phyloP scores from a whole-genome alignment of 2,113 vertebrate species.

The Amia ocellicauda region DNA sequence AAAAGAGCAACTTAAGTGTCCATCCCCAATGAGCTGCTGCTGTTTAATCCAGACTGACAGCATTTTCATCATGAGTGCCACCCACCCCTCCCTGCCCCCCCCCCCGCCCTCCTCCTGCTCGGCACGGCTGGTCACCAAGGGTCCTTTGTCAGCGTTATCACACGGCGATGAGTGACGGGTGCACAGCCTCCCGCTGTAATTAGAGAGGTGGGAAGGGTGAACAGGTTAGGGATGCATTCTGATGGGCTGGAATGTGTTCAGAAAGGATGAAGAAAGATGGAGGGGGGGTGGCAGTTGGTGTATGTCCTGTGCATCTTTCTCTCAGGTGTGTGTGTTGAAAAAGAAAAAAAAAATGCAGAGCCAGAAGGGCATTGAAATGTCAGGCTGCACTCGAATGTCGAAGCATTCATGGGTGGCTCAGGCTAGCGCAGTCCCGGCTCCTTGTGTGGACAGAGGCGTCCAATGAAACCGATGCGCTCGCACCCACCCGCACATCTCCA shows the following conservation, averaged over 20 bases:
- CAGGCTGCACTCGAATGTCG: too few species aligned
- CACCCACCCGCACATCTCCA: too few species aligned
- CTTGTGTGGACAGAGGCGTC: too few species aligned
- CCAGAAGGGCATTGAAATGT: too few species aligned
- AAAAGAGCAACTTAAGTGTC: constrained; percentile 44
- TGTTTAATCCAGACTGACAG: constrained; percentile 64
- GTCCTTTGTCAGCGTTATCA: constrained; percentile 65
- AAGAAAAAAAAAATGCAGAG: too few species aligned
- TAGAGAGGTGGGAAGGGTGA: constrained; percentile 33
- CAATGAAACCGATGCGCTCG: too few species aligned
- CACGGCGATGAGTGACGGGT: constrained; percentile 59
- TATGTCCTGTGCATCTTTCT: constrained; percentile 31
- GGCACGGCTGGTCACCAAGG: constrained; percentile 52
- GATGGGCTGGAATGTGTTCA: constrained; percentile 58
- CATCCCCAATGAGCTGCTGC: constrained; percentile 34
- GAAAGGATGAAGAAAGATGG: constrained; percentile 38
- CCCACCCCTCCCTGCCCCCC: constrained; percentile 43
- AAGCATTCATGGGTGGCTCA: too few species aligned
- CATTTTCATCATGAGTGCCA: constrained; percentile 55
- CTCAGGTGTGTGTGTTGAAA: constrained; percentile 55
- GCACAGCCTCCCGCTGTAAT: constrained; percentile 50
- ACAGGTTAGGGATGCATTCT: constrained; percentile 26
- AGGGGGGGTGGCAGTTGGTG: constrained; percentile 10
- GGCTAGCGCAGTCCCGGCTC: too few species aligned
- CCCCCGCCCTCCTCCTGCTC: constrained; percentile 33